A percentile compares a stretch with the other conserved stretches of the same genome.
These are phyloP conservation scores for Myanophis thanlyinensis DNA, from an alignment of 2,113 vertebrate species.

Conservation along the genomic window DNA sequence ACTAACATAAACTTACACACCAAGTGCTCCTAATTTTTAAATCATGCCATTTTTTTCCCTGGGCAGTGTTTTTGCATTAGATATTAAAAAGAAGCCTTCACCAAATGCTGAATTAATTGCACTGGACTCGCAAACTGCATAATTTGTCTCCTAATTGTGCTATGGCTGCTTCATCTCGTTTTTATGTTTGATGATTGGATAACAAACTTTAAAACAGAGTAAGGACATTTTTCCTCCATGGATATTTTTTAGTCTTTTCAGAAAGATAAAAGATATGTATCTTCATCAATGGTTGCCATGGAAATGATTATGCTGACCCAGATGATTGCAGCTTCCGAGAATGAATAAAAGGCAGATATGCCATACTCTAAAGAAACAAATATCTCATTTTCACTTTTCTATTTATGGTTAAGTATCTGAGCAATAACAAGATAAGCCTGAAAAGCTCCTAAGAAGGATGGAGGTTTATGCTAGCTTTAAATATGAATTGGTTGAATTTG, in stretches of 20 bases:
- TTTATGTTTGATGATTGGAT: neutral
- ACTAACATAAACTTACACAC: neutral
- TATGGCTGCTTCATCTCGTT: neutral
- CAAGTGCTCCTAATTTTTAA: neutral
- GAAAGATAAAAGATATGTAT: neutral
- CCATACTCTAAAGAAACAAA: neutral
- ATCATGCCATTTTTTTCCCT: too few species aligned
- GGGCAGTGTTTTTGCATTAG: neutral
- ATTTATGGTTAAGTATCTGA: neutral
- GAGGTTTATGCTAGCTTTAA: neutral
- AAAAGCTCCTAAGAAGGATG: neutral
- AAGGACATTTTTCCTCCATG: slow-evolving; percentile 16
- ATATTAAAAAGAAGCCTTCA: neutral
- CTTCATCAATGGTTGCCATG: slow-evolving; percentile 11
- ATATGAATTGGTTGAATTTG: neutral
- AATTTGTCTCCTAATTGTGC: neutral
- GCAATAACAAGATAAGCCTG: neutral
- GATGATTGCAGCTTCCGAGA: slow-evolving; percentile 9
- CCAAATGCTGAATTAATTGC: neutral
- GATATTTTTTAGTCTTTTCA: neutral
- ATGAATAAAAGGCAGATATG: neutral
- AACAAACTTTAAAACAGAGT: neutral
- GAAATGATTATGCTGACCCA: slow-evolving; percentile 14
- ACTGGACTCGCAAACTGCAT: neutral
- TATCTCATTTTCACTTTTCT: slow-evolving; percentile 1